Evolutionary conservation across 2,797 vertebrate genomes (phyloP).

Genomic region (Sparus aurata): DNA sequence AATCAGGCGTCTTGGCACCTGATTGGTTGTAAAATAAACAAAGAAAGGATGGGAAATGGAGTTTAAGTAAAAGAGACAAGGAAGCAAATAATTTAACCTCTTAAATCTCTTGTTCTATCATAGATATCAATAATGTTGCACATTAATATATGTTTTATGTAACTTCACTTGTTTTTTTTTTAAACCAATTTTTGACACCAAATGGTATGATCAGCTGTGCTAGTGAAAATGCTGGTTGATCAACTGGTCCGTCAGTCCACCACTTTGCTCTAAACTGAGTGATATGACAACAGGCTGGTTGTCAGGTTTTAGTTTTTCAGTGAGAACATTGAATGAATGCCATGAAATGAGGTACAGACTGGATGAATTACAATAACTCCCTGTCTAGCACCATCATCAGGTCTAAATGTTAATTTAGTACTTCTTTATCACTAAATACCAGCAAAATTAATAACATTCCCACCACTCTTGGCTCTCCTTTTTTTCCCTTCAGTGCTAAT

Average conservation of each 20-base stretch:
- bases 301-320: too few species aligned
- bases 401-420: not conserved
- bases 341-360: not conserved
- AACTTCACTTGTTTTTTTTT: not conserved
- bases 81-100: not conserved
- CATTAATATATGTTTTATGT: not conserved
- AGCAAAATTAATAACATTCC: not conserved
- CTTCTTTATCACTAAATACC: not conserved
- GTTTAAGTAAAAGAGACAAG: not conserved
- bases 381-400: not conserved
- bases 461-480: not conserved
- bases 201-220: too few species aligned
- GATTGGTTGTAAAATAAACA: constrained; percentile 33
- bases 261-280: too few species aligned
- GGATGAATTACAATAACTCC: not conserved
- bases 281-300: too few species aligned
- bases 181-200: too few species aligned
- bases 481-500: not conserved
- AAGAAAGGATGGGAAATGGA: constrained; percentile 19
- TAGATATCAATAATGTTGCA: not conserved
- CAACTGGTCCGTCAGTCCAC: too few species aligned
- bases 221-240: too few species aligned
- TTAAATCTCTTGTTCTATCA: not conserved
- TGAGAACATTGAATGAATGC: too few species aligned
- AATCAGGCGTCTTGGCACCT: constrained; percentile 37